phyloP scores from a whole-genome alignment of 2,113 vertebrate genomes.

The Zosterops hypoxanthus region DNA sequence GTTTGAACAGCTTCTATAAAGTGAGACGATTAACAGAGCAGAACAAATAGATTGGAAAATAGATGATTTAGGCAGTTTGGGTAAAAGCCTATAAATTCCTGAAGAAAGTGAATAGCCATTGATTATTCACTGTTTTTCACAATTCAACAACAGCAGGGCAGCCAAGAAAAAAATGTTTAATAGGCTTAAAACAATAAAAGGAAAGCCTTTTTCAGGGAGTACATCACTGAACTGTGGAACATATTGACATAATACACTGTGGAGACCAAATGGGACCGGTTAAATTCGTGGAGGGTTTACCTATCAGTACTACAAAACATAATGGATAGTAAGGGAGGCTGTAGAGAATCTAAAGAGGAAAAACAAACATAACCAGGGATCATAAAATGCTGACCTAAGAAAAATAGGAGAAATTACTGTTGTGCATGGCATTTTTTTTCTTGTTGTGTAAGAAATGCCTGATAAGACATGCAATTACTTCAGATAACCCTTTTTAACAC shows the following conservation, averaged over 20 bases:
- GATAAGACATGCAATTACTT: background rate
- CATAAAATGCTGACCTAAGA: background rate
- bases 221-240: background rate
- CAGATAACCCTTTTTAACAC: background rate
- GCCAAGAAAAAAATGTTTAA: constrained; percentile 12
- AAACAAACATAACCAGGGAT: background rate
- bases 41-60: constrained; percentile 23
- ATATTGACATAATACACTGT: background rate
- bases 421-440: background rate
- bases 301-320: background rate
- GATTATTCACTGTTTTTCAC: constrained; percentile 30
- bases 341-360: background rate
- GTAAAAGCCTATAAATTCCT: constrained; percentile 17
- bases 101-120: constrained; percentile 30
- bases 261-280: background rate
- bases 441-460: background rate
- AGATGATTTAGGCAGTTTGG: constrained; percentile 3
- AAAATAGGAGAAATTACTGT: background rate
- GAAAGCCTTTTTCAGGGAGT: background rate
- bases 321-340: background rate
- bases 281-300: background rate
- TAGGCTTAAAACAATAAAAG: constrained; percentile 25
- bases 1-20: background rate
- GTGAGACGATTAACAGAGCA: background rate
- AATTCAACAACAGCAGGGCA: background rate